Evolutionary conservation across 2,113 vertebrate species (phyloP).

Genomic region (Anoura caudifer): DNA sequence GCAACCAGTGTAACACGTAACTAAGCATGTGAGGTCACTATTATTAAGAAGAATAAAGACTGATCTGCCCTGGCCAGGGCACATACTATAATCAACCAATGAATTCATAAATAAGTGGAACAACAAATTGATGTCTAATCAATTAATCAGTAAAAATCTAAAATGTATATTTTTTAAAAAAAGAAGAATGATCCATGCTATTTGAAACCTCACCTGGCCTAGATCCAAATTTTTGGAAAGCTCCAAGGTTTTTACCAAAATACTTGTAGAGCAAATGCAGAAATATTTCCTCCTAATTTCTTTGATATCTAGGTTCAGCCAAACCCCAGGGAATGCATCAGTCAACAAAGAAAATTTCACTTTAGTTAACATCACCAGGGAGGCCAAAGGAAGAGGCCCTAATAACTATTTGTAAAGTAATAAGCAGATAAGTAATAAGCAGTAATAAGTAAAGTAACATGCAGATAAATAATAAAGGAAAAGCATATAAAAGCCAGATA

Average conservation of each 20-base stretch:
- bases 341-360: background rate
- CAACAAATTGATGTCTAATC: too few species aligned
- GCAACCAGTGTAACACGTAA: background rate
- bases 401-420: background rate
- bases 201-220: constrained; percentile 4
- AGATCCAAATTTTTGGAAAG: constrained; percentile 42
- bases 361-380: background rate
- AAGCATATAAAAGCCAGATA: constrained; percentile 1
- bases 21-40: background rate
- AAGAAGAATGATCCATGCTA: background rate
- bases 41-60: constrained; percentile 35
- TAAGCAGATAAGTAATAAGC: too few species aligned
- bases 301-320: background rate
- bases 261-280: background rate
- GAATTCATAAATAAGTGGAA: too few species aligned
- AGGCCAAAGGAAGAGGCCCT: background rate
- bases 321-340: background rate
- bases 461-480: background rate
- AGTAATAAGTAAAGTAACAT: too few species aligned
- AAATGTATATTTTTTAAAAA: too few species aligned
- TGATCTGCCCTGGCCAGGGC: background rate
- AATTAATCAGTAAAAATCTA: too few species aligned
- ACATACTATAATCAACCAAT: too few species aligned
- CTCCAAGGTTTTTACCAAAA: background rate
- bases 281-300: constrained; percentile 14